Percentiles rank a stretch among this genome's conserved stretches.
Evolutionary conservation across 2,113 vertebrate genomes (phyloP).

Genomic region (Hippoglossus stenolepis): DNA sequence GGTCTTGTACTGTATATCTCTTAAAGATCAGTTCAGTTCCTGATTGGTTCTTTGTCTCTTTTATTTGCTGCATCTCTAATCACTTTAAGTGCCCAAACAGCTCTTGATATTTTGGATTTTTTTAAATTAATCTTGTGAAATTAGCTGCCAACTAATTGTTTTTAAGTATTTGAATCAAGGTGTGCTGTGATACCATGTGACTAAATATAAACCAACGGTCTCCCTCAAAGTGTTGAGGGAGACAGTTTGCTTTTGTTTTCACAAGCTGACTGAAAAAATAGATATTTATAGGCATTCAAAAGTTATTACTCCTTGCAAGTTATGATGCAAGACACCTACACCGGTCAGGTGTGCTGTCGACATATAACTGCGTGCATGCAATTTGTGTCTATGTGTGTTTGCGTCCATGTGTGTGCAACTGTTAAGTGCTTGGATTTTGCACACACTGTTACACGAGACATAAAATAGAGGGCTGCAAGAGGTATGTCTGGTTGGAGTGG

Average conservation of each 20-base stretch:
- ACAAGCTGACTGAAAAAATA: neutral
- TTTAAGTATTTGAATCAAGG: neutral
- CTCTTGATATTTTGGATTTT: constrained; percentile 9
- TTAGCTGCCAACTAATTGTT: neutral
- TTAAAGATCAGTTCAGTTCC: no score
- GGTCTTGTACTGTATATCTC: constrained; percentile 13
- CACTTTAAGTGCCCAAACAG: neutral
- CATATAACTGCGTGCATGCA: constrained; percentile 42
- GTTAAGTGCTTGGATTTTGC: neutral
- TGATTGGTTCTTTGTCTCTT: constrained; percentile 17
- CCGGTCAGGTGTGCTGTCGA: constrained; percentile 33
- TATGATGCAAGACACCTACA: constrained; percentile 2
- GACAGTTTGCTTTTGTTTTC: neutral
- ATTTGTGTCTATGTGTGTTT: constrained; percentile 34
- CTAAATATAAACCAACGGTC: neutral
- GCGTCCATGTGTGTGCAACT: constrained; percentile 19
- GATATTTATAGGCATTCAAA: neutral
- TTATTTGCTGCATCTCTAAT: constrained; percentile 35
- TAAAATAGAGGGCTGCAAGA: constrained; percentile 12
- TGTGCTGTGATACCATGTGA: neutral
- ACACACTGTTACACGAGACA: neutral
- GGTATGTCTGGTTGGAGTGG: constrained; percentile 44
- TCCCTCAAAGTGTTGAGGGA: neutral
- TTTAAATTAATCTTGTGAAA: neutral
- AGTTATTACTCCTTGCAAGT: neutral